Percentiles rank a stretch among this genome's conserved stretches.
Evolutionary conservation across 2,113 vertebrate genomes (phyloP).

Genomic region (Gyps fulvus): DNA sequence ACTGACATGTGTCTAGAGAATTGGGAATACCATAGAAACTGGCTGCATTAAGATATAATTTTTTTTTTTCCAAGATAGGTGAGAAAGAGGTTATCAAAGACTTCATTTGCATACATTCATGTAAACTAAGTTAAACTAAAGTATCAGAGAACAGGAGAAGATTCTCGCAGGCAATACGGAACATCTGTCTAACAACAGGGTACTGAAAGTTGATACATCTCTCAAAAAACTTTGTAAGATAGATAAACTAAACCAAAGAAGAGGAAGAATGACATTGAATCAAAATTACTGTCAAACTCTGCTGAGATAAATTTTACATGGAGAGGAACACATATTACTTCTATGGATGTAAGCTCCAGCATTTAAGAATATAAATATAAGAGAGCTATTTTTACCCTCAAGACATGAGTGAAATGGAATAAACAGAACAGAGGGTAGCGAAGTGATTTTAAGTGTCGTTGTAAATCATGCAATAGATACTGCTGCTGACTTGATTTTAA

Average conservation of each 20-base stretch:
- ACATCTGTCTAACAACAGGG: background rate
- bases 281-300: background rate
- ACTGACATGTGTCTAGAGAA: background rate
- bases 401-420: background rate
- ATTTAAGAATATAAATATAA: background rate
- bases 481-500: background rate
- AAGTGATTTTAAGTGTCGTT: background rate
- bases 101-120: background rate
- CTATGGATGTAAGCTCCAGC: background rate
- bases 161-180: background rate
- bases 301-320: background rate
- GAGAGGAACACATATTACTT: background rate
- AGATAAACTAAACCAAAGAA: background rate
- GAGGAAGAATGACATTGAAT: background rate
- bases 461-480: background rate
- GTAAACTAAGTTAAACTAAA: background rate
- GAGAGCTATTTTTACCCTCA: background rate
- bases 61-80: background rate
- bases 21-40: background rate
- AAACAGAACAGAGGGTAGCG: background rate
- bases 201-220: background rate
- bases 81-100: background rate
- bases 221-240: background rate
- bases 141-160: background rate
- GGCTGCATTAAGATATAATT: background rate